These are phyloP conservation scores for Wasmannia auropunctata DNA, from an alignment of 1,140 invertebrate genomes.

Conservation along the genomic window DNA sequence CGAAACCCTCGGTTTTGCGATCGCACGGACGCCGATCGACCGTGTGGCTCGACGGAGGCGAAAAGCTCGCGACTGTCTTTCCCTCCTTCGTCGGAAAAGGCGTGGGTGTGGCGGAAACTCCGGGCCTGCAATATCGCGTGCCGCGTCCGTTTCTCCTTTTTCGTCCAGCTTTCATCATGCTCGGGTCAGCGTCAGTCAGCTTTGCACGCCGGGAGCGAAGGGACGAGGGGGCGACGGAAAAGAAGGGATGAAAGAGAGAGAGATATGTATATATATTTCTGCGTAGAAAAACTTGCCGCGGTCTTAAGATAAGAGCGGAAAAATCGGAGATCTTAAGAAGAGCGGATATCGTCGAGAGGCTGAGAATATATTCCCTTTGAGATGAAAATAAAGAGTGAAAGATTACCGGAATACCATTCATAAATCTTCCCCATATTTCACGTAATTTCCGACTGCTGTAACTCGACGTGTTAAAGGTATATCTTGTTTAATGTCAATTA, in stretches of 20 bases:
- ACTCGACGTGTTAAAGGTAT: not conserved
- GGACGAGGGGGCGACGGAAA: not conserved
- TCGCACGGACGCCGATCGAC: constrained; percentile 18
- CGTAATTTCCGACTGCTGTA: not conserved
- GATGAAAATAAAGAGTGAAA: not conserved
- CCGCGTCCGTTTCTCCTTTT: constrained; percentile 23
- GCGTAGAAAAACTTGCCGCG: not conserved
- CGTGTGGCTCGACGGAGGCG: not conserved
- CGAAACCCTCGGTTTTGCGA: constrained; percentile 31
- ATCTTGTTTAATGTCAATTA: not conserved
- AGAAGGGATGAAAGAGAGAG: not conserved
- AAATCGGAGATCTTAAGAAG: too few relatives aligned
- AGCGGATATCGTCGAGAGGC: not conserved
- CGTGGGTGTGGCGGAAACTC: constrained; percentile 27
- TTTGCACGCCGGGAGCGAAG: not conserved
- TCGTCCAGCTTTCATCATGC: not conserved
- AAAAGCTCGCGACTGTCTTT: constrained; percentile 12
- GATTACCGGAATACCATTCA: not conserved
- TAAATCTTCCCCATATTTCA: not conserved
- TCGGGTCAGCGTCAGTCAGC: not conserved
- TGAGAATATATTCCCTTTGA: not conserved
- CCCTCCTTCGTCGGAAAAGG: not conserved
- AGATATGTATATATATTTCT: not conserved
- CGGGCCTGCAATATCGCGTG: constrained; percentile 39
- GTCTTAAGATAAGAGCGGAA: too few relatives aligned